phyloP scores from a whole-genome alignment of 1,140 invertebrate species.

The Brachystomella parvula region DNA sequence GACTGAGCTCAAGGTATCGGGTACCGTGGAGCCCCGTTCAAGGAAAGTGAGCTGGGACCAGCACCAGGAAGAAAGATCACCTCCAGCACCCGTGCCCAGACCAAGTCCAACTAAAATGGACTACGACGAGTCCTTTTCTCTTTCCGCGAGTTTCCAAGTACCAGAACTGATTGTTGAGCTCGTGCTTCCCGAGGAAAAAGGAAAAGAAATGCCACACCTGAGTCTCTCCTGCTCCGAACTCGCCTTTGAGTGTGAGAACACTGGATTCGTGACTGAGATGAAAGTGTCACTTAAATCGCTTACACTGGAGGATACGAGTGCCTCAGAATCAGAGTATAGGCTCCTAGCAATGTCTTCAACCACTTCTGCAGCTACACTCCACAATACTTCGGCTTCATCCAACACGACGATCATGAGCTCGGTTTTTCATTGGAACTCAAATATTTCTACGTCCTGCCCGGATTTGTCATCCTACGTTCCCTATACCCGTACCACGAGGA shows the following conservation, averaged over 20 bases:
- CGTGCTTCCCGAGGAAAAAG: conserved; percentile 19
- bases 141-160: conserved; percentile 59
- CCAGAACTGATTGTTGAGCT: conserved; percentile 64
- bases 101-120: conserved; percentile 31
- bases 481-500: conserved; percentile 26
- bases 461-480: conserved; percentile 49
- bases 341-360: conserved; percentile 42
- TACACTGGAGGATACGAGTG: conserved; percentile 47
- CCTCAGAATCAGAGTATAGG: conserved; percentile 43
- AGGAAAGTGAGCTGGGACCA: no score
- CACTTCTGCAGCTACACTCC: background rate
- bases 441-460: conserved; percentile 75
- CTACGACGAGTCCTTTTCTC: conserved; percentile 22
- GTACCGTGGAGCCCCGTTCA: no score
- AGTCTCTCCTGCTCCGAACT: conserved; percentile 33
- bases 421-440: conserved; percentile 41
- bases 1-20: no score
- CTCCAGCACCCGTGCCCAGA: conserved; percentile 19
- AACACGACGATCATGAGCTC: conserved; percentile 8
- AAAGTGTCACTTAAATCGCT: conserved; percentile 38
- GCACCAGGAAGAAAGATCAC: no score
- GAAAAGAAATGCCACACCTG: conserved; percentile 20
- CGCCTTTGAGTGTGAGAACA: conserved; percentile 29
- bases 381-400: background rate
- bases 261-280: conserved; percentile 29